These are phyloP conservation scores for Otus sunia DNA, from an alignment of 2,113 vertebrate genomes.

Conservation along the genomic window DNA sequence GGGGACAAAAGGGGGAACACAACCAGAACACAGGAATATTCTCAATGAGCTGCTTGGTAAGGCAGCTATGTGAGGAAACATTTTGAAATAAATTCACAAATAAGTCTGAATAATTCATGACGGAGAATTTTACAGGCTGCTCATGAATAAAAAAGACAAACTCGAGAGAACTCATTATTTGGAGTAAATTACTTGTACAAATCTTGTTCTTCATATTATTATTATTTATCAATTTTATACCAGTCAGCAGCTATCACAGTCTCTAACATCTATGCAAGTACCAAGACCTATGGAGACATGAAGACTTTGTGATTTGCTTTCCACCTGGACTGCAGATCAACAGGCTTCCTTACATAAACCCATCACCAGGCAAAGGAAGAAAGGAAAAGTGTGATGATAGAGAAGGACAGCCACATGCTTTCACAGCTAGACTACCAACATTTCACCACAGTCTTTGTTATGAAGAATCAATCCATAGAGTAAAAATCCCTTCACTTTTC, in stretches of 20 bases:
- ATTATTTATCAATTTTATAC: background rate
- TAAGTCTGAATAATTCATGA: constrained; percentile 31
- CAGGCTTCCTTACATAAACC: background rate
- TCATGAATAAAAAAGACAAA: background rate
- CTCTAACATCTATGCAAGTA: background rate
- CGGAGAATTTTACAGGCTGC: background rate
- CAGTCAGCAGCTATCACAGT: background rate
- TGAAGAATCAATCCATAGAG: background rate
- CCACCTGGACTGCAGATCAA: background rate
- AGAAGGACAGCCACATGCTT: background rate
- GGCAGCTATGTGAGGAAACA: background rate
- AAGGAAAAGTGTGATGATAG: background rate
- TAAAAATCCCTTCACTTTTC: background rate
- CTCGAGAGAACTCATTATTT: background rate
- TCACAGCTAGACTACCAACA: background rate
- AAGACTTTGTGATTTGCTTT: background rate
- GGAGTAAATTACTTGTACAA: constrained; percentile 2
- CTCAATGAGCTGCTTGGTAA: background rate
- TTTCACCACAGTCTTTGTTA: background rate
- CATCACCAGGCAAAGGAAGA: background rate
- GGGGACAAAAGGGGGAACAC: background rate
- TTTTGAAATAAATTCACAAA: constrained; percentile 28
- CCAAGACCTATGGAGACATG: background rate
- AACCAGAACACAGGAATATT: background rate
- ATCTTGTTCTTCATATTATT: background rate